phyloP scores from a whole-genome alignment of 2,888 invertebrate genomes.

The Notodonta ziczac region DNA sequence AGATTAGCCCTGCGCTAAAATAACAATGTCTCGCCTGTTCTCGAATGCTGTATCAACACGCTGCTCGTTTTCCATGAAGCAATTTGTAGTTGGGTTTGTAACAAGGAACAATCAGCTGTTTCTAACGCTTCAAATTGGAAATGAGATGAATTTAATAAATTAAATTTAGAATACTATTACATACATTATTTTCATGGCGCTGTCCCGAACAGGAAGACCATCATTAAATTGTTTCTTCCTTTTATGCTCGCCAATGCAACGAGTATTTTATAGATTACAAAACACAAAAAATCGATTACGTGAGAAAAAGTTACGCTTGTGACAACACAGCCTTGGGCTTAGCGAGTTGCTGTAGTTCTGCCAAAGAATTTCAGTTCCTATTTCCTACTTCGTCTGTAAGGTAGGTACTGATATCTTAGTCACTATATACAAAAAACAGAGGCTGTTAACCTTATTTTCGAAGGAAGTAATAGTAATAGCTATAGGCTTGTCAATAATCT shows the following conservation, averaged over 20 bases:
- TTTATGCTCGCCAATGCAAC: not conserved
- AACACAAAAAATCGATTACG: slow-evolving; percentile 13
- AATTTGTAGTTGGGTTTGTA: not conserved
- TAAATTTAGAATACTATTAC: too few species aligned
- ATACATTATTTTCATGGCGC: too few species aligned
- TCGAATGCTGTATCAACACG: not conserved
- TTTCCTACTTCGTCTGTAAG: slow-evolving; percentile 8
- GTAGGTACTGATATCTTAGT: slow-evolving; percentile 8
- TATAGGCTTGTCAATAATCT: too few species aligned
- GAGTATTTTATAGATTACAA: not conserved
- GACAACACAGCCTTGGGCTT: slow-evolving; percentile 17
- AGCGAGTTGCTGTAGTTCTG: slow-evolving; percentile 21
- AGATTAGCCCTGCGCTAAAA: not conserved
- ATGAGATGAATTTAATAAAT: too few species aligned
- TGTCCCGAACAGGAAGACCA: not conserved
- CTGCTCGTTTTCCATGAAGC: not conserved
- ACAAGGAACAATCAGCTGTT: not conserved
- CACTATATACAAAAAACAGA: not conserved
- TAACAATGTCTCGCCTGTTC: not conserved
- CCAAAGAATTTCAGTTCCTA: slow-evolving; percentile 28
- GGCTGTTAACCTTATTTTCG: too few species aligned
- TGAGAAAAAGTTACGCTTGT: slow-evolving; percentile 14
- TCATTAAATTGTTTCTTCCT: not conserved
- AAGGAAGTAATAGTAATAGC: too few species aligned
- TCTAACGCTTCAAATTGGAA: too few species aligned